Percentiles rank a stretch among this genome's conserved stretches.
These are phyloP conservation scores for Eupithecia subumbrata DNA, from an alignment of 2,888 invertebrate genomes.

Conservation along the genomic window DNA sequence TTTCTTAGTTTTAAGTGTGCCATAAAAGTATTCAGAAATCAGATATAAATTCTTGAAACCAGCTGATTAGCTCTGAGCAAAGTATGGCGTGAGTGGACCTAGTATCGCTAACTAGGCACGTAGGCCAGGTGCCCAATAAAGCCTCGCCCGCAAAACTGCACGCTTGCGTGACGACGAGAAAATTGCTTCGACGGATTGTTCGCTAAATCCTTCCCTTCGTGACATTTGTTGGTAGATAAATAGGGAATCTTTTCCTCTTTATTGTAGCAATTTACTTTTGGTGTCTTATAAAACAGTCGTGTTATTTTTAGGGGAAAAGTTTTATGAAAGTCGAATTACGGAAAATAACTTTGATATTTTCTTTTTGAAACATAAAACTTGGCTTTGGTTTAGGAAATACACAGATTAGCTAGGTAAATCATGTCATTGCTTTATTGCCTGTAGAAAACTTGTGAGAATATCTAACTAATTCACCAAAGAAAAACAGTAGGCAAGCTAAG, in stretches of 20 bases:
- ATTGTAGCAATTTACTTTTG: slow-evolving; percentile 34
- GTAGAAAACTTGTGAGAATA: neutral
- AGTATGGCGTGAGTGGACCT: slow-evolving; percentile 5
- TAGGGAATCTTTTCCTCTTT: slow-evolving; percentile 32
- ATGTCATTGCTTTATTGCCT: neutral
- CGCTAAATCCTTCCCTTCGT: slow-evolving; percentile 37
- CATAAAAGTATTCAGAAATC: too few relatives aligned
- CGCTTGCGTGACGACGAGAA: slow-evolving; percentile 3
- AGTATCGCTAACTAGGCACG: slow-evolving; percentile 1
- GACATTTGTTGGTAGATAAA: slow-evolving; percentile 43
- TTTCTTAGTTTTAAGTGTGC: too few relatives aligned
- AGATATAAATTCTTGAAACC: neutral
- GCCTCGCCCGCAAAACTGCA: slow-evolving; percentile 22
- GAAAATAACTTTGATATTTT: neutral
- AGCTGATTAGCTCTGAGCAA: neutral
- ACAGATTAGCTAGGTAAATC: neutral
- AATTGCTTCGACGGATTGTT: slow-evolving; percentile 41
- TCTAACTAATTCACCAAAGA: neutral
- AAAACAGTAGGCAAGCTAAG: neutral
- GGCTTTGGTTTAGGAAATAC: neutral
- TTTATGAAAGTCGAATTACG: neutral
- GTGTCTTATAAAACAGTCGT: slow-evolving; percentile 23
- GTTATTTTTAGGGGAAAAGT: slow-evolving; percentile 15
- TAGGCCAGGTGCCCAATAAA: neutral
- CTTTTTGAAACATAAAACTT: neutral